Evolutionary conservation across 2,797 vertebrate species (phyloP).

Genomic region (Synanceia verrucosa): DNA sequence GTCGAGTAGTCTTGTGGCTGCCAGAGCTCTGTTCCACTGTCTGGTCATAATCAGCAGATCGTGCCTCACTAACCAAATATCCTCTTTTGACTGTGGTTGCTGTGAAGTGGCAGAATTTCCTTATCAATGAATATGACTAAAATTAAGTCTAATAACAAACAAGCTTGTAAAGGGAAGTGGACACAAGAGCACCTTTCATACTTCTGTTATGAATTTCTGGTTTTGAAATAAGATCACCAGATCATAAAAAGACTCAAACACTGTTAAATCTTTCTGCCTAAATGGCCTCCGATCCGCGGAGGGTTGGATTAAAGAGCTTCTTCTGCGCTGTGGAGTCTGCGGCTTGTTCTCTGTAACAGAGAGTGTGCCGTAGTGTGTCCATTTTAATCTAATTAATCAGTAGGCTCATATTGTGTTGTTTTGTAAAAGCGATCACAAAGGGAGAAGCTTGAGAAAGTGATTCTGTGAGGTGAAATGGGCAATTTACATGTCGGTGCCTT

Average conservation of each 20-base stretch:
- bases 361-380: conserved; percentile 12
- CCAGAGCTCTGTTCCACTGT: background rate
- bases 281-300: conserved; percentile 55
- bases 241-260: conserved; percentile 41
- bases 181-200: conserved; percentile 7
- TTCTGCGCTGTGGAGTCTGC: conserved; percentile 29
- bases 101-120: conserved; percentile 29
- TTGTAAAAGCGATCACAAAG: conserved; percentile 8
- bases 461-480: background rate
- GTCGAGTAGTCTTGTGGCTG: conserved; percentile 12
- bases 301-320: conserved; percentile 53
- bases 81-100: conserved; percentile 40
- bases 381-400: conserved; percentile 36
- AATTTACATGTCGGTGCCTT: too few species aligned
- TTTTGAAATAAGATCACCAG: conserved; percentile 42
- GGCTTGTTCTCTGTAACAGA: conserved; percentile 29
- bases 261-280: conserved; percentile 55
- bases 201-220: conserved; percentile 18
- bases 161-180: background rate
- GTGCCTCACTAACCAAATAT: conserved; percentile 27
- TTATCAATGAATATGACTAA: conserved; percentile 27
- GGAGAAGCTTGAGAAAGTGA: background rate
- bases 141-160: conserved; percentile 38
- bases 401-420: conserved; percentile 41
- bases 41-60: conserved; percentile 34